A percentile compares a stretch with the other conserved stretches of the same genome.
Conservation (phyloP, 2,888 invertebrate species). For the Brachylomia viminalis region DNA sequence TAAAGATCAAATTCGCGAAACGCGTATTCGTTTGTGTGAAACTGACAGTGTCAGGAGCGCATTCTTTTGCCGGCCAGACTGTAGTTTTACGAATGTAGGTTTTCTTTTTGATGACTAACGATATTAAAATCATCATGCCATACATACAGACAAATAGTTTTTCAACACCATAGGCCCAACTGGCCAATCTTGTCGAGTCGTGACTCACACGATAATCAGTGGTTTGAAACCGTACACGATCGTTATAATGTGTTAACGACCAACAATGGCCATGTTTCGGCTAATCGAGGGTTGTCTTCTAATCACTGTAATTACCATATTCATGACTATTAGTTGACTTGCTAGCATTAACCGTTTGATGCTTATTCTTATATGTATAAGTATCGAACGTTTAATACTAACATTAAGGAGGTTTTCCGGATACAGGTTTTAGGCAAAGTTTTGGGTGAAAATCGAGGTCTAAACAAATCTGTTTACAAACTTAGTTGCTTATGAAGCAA, state of each 20-base stretch:
- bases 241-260: slow-evolving; percentile 36
- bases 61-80: no score
- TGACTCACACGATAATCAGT: slow-evolving; percentile 44
- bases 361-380: slow-evolving; percentile 3
- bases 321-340: slow-evolving; percentile 19
- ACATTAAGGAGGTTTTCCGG: background rate
- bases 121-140: background rate
- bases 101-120: background rate
- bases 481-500: background rate
- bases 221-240: slow-evolving; percentile 24
- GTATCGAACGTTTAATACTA: slow-evolving; percentile 1
- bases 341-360: no score
- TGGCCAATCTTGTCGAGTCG: slow-evolving; percentile 26
- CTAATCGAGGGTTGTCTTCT: slow-evolving; percentile 43
- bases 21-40: no score
- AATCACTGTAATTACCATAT: slow-evolving; percentile 47
- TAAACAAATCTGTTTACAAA: background rate
- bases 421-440: background rate
- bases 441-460: background rate
- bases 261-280: slow-evolving; percentile 36
- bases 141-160: slow-evolving; percentile 2
- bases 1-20: no score
- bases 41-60: no score
- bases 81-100: no score
- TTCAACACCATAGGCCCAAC: background rate